Evolutionary conservation across 1,140 invertebrate species (phyloP).

Genomic region (Bombus vancouverensis): DNA sequence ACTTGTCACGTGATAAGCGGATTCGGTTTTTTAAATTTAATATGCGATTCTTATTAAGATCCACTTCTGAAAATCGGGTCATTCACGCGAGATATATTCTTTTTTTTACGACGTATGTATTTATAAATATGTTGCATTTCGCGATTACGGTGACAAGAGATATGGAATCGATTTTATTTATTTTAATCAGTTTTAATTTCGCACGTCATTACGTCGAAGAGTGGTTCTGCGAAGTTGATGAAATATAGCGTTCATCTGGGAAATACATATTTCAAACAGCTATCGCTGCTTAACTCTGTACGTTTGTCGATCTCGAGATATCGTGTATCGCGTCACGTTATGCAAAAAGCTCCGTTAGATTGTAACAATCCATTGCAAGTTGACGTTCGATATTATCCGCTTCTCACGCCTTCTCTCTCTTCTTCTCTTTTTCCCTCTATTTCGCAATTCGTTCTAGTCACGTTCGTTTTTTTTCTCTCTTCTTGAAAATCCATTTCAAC

Average conservation of each 20-base stretch:
- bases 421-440: not conserved
- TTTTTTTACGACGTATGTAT: not conserved
- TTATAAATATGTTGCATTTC: not conserved
- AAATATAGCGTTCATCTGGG: conserved; percentile 2
- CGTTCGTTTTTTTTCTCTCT: not conserved
- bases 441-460: not conserved
- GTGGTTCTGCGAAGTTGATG: conserved; percentile 18
- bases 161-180: not conserved
- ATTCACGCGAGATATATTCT: not conserved
- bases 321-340: not conserved
- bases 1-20: not conserved
- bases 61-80: not conserved
- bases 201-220: not conserved
- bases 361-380: not conserved
- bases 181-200: not conserved
- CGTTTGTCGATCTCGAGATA: conserved; percentile 5
- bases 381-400: not conserved
- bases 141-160: not conserved
- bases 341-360: conserved; percentile 25
- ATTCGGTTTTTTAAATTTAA: not conserved
- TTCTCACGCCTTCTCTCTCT: not conserved
- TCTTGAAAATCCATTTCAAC: not conserved
- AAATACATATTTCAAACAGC: not conserved
- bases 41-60: not conserved
- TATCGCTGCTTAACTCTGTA: conserved; percentile 1